Evolutionary conservation across 2,113 vertebrate genomes (phyloP).

Genomic region (Cebidichthys violaceus): DNA sequence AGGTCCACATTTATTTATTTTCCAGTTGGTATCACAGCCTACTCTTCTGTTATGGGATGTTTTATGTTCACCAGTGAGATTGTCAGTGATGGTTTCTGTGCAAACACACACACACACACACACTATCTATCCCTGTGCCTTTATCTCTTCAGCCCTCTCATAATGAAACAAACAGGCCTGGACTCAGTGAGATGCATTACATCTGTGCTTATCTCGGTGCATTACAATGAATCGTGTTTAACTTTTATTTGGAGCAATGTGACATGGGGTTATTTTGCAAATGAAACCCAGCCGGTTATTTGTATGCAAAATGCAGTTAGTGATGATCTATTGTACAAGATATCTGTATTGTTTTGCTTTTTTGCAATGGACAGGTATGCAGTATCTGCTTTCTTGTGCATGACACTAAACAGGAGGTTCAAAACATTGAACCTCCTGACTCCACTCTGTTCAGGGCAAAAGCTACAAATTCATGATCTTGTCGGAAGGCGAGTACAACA

Average conservation of each 20-base stretch:
- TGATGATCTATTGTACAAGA: conserved; percentile 43
- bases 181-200: conserved; percentile 55
- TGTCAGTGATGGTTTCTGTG: conserved; percentile 41
- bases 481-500: conserved; percentile 1
- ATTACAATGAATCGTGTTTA: conserved; percentile 70
- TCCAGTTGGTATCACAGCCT: conserved; percentile 43
- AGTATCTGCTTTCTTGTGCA: conserved; percentile 3
- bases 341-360: conserved; percentile 9
- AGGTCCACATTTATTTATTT: conserved; percentile 55
- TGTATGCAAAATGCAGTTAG: conserved; percentile 23
- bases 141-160: conserved; percentile 62
- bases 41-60: conserved; percentile 46
- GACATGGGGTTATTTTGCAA: conserved; percentile 54
- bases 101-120: conserved; percentile 34
- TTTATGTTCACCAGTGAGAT: conserved; percentile 61
- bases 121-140: conserved; percentile 32
- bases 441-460: conserved; percentile 7
- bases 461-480: conserved; percentile 12
- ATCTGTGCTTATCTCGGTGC: conserved; percentile 52
- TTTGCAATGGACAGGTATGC: not conserved
- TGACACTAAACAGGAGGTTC: conserved; percentile 33
- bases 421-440: not conserved
- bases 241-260: conserved; percentile 60
- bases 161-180: conserved; percentile 70
- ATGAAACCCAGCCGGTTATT: conserved; percentile 59